Conservation (phyloP, 2,797 vertebrate genomes). For the Phalloptychus januarius region DNA sequence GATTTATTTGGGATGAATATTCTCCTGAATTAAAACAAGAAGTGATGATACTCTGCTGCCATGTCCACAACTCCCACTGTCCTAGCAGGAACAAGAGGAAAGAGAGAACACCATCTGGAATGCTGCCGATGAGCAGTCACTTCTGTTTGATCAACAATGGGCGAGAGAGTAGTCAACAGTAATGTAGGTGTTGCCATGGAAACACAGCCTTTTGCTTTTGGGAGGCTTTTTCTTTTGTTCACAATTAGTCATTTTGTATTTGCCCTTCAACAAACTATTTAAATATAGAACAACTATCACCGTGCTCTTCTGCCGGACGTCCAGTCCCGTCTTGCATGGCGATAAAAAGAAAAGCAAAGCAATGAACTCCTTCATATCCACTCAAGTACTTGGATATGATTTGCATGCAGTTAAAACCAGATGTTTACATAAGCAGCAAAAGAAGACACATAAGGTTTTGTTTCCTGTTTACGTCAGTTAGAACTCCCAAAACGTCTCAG, state of each 20-base stretch:
- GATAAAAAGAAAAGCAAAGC: neutral
- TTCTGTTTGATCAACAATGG: constrained; percentile 45
- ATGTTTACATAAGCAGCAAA: neutral
- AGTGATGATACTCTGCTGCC: neutral
- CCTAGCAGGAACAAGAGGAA: neutral
- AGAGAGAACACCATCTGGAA: neutral
- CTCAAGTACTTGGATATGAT: neutral
- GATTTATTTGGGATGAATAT: neutral
- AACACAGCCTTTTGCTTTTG: constrained; percentile 32
- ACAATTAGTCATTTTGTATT: constrained; percentile 8
- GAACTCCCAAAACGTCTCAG: neutral
- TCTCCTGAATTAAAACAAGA: neutral
- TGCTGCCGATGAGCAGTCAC: constrained; percentile 20
- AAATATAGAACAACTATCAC: neutral
- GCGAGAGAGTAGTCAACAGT: constrained; percentile 26
- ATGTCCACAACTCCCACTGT: neutral
- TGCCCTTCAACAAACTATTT: neutral
- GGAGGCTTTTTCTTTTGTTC: constrained; percentile 4
- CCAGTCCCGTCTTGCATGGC: neutral
- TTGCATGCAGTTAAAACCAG: neutral
- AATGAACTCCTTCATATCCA: neutral
- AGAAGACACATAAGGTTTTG: neutral
- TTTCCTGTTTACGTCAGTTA: neutral
- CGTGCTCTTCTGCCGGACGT: neutral
- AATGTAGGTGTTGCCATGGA: constrained; percentile 41